Evolutionary conservation across 2,888 invertebrate species (phyloP), one percentile per base, ranked within the genome.

Genomic region (Microctonus aethiopoides): DNA sequence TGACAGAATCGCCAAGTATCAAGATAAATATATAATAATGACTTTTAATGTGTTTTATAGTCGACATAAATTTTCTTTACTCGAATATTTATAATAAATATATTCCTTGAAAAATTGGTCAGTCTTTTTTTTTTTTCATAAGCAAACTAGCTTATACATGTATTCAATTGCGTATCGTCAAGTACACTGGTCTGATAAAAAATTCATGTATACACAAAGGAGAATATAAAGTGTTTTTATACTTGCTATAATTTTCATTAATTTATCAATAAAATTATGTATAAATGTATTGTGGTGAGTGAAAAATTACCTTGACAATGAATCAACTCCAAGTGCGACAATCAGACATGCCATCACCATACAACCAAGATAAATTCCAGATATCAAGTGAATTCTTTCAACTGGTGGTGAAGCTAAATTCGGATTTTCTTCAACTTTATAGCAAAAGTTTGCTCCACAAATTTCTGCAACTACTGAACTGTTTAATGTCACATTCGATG

Each of bases 301-400:
- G 32, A 29, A 16, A 22, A 63, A 79, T 78, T 86, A 95, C 93
- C 94, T 91, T 63, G 91, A 90, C 3, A 95, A 87, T 0, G 94
- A 93, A 86, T 97, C 96, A 0, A 97, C 93, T 22, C 95, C 93
- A 36, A 95, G 86, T 0, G 91, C 89, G 3, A 97, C 92, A 64
- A 95, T 89, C 7, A 94, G 76, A 16, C 92, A 91, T 0, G 96
- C 96, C 0, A 89, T 83, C 0, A 92, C 87, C 90, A 96, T 95
- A 80, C 95, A 96, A 0, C 89, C 91, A 6, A 96, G 87, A 86
- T 94, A 97, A 73, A 95, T 93, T 13, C 94, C 93, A 9, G 93
- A 91, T 72, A 96, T 92, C 68, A 93, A 88, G 80, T 94, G 92
- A 69, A 96, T 93, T 88, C 95, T 92, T 52, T 90, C 87, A 0